Percentiles rank a stretch among this genome's conserved stretches.
Evolutionary conservation across 2,888 invertebrate species (phyloP).

Genomic region (Augochlorella aurata): DNA sequence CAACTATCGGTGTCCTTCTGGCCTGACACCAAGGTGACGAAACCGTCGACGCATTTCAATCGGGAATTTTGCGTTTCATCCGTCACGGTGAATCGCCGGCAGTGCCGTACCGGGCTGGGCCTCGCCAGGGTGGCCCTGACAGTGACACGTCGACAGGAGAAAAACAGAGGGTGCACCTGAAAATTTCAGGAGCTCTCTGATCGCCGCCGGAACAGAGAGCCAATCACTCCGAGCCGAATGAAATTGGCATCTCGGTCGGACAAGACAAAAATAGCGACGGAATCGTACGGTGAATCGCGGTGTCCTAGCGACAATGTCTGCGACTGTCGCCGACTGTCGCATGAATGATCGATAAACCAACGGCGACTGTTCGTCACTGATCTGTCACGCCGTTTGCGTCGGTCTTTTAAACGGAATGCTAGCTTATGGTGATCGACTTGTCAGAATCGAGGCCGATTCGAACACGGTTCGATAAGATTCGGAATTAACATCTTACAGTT

Average conservation of each 20-base stretch:
- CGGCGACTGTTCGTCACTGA: constrained; percentile 11
- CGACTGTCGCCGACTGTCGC: neutral
- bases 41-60: constrained; percentile 50
- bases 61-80: constrained; percentile 62
- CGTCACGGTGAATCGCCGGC: constrained; percentile 61
- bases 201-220: constrained; percentile 26
- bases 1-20: neutral
- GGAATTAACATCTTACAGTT: neutral
- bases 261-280: constrained; percentile 67
- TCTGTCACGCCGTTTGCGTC: neutral
- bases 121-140: constrained; percentile 59
- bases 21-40: neutral
- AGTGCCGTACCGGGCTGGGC: constrained; percentile 58
- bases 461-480: neutral
- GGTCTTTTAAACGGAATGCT: constrained; percentile 4
- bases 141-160: constrained; percentile 64
- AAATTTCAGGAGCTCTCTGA: constrained; percentile 56
- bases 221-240: constrained; percentile 63
- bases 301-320: constrained; percentile 31
- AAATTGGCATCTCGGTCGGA: constrained; percentile 68
- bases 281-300: constrained; percentile 33
- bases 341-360: constrained; percentile 29
- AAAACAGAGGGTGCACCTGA: constrained; percentile 58
- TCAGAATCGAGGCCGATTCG: neutral
- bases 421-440: neutral